Evolutionary conservation across 2,797 vertebrate genomes (phyloP).

Genomic region (Helostoma temminkii): DNA sequence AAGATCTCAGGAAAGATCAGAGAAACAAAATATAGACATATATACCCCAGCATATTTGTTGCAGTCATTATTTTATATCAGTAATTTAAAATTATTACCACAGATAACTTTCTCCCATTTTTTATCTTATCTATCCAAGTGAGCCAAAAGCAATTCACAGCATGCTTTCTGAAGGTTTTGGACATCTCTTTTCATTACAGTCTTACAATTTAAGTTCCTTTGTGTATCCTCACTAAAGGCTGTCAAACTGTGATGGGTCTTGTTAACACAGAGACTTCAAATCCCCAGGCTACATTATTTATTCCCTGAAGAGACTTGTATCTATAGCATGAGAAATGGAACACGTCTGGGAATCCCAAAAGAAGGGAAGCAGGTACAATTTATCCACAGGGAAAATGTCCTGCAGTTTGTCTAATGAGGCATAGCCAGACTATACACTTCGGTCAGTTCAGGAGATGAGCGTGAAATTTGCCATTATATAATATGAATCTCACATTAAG

Average conservation of each 20-base stretch:
- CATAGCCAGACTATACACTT: slow-evolving; percentile 58
- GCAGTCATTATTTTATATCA: slow-evolving; percentile 1
- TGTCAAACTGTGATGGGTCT: slow-evolving; percentile 67
- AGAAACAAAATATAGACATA: slow-evolving; percentile 1
- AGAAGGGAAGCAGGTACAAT: slow-evolving; percentile 53
- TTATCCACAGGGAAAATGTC: slow-evolving; percentile 56
- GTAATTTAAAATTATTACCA: slow-evolving; percentile 1
- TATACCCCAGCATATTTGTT: too few relatives aligned
- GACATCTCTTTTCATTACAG: slow-evolving; percentile 38
- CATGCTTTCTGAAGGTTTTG: slow-evolving; percentile 27
- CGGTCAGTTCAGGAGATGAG: slow-evolving; percentile 73
- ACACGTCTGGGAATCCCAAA: slow-evolving; percentile 37
- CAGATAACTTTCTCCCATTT: slow-evolving; percentile 16
- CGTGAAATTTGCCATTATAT: slow-evolving; percentile 72
- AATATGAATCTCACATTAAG: slow-evolving; percentile 65
- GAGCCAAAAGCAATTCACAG: slow-evolving; percentile 22
- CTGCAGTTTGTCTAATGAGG: slow-evolving; percentile 74
- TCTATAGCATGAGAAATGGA: slow-evolving; percentile 41
- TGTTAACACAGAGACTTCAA: slow-evolving; percentile 58
- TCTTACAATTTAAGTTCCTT: slow-evolving; percentile 21
- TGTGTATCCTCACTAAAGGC: slow-evolving; percentile 34
- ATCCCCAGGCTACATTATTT: slow-evolving; percentile 50
- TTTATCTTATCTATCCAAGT: neutral
- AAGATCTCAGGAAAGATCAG: slow-evolving; percentile 14
- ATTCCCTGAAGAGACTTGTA: slow-evolving; percentile 56